A percentile compares a stretch with the other conserved stretches of the same genome.
Evolutionary conservation across 1,140 invertebrate genomes (phyloP).

Genomic region (Antheraea mylitta): DNA sequence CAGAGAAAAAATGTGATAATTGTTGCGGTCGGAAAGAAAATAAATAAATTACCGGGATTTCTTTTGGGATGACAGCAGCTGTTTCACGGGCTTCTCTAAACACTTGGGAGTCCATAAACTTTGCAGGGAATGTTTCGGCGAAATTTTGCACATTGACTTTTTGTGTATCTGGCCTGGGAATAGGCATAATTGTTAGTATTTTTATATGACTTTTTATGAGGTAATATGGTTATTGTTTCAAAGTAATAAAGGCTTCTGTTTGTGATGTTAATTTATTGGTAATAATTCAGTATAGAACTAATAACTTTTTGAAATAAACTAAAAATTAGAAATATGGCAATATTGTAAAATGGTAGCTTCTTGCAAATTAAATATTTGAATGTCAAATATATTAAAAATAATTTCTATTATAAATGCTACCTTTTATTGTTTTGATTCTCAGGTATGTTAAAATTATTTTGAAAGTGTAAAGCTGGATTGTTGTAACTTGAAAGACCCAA

Average conservation of each 20-base stretch:
- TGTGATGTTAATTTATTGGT: no score
- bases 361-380: no score
- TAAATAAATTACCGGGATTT: slow-evolving; percentile 47
- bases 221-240: neutral
- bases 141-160: slow-evolving; percentile 77
- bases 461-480: no score
- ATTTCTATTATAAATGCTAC: no score
- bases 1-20: slow-evolving; percentile 65
- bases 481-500: no score
- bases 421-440: no score
- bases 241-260: neutral
- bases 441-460: no score
- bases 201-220: neutral
- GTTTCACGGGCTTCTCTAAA: slow-evolving; percentile 78
- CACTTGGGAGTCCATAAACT: slow-evolving; percentile 78
- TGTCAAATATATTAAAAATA: no score
- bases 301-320: neutral
- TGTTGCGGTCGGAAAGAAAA: slow-evolving; percentile 57
- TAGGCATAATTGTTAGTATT: slow-evolving; percentile 2
- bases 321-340: no score
- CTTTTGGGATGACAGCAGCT: slow-evolving; percentile 54
- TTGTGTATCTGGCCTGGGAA: slow-evolving; percentile 75
- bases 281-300: neutral
- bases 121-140: slow-evolving; percentile 79
- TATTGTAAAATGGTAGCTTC: neutral